Base-by-base conservation (phyloP, 2,113 vertebrate genomes). In the Cichladusa arquata region DNA sequence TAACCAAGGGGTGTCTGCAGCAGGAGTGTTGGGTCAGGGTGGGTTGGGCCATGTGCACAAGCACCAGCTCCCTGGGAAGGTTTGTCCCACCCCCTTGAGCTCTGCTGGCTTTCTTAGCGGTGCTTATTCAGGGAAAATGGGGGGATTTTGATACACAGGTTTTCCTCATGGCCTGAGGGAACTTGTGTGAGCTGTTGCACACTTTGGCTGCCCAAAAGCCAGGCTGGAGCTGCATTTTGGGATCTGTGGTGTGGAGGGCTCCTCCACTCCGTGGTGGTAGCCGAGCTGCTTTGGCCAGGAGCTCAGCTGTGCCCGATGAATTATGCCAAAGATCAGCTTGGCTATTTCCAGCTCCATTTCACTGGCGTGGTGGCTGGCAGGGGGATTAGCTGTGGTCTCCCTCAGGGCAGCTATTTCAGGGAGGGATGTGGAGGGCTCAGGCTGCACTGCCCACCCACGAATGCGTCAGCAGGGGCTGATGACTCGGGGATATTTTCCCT, bases 281-380 rank as follows among this genome's bases (percentile, higher is more conserved):
- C 67, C 0, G 2, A 71, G 65, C 48, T 58, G 48, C 91, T 84
- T 25, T 58, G 67, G 44, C 61, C 4, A 0, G 54, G 54, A 70
- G 64, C 70, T 94, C 67, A 66, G 79, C 81, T 91, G 87, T 74
- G 70, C 56, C 3, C 4, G 14, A 24, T 51, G 66, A 29, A 44
- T 84, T 47, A 67, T 76, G 80, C 72, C 14, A 1, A 58, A 78
- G 74, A 70, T 50, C 72, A 76, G 5, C 65, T 5, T 5, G 67
- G 65, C 76, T 92, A 10, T 69, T 91, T 86, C 33, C 65, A 50
- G 58, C 53, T 66, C 48, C 51, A 44, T 62, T 76, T 33, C 19
- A 23, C 23, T 11, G 1, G 47, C 1, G 1, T 1, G 19, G 33
- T 10, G n/a, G 33, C 8, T 58, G 89, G 67, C 6, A 2, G 20